These are phyloP conservation scores for Papilio aristodemus DNA, from an alignment of 1,140 invertebrate genomes.

Conservation along the genomic window DNA sequence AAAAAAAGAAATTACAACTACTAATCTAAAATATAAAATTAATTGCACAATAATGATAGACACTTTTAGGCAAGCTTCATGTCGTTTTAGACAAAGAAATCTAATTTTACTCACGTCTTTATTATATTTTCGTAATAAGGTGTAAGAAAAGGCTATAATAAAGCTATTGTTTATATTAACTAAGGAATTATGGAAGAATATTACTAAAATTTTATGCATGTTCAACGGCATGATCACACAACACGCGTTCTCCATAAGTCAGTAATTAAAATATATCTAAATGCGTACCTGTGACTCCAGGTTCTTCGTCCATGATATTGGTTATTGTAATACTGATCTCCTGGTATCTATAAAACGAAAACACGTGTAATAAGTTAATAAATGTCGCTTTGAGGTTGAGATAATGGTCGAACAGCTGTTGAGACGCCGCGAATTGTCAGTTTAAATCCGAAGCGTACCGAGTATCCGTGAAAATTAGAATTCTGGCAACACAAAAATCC, in stretches of 20 bases:
- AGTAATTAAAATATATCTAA: constrained; percentile 35
- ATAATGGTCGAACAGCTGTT: constrained; percentile 71
- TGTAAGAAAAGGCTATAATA: not conserved
- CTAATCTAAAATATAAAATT: not conserved
- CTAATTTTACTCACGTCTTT: not conserved
- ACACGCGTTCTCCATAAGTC: constrained; percentile 39
- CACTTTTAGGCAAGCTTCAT: not conserved
- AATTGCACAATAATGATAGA: constrained; percentile 7
- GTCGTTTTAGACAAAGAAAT: not conserved
- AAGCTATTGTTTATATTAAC: not conserved
- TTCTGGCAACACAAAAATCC: constrained; percentile 45
- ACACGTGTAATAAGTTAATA: constrained; percentile 62
- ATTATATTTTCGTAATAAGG: not conserved
- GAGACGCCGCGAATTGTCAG: constrained; percentile 71
- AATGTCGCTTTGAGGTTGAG: constrained; percentile 54
- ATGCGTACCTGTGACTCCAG: constrained; percentile 58
- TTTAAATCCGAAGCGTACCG: constrained; percentile 59
- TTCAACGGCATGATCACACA: constrained; percentile 36
- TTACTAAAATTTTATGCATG: constrained; percentile 1
- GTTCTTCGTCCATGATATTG: constrained; percentile 62
- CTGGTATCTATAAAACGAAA: constrained; percentile 42
- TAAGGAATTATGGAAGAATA: not conserved
- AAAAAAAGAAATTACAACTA: not conserved
- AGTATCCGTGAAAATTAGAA: constrained; percentile 22
- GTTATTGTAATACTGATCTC: constrained; percentile 36